phyloP scores from a whole-genome alignment of 2,797 vertebrate species.

The Hirundo rustica region DNA sequence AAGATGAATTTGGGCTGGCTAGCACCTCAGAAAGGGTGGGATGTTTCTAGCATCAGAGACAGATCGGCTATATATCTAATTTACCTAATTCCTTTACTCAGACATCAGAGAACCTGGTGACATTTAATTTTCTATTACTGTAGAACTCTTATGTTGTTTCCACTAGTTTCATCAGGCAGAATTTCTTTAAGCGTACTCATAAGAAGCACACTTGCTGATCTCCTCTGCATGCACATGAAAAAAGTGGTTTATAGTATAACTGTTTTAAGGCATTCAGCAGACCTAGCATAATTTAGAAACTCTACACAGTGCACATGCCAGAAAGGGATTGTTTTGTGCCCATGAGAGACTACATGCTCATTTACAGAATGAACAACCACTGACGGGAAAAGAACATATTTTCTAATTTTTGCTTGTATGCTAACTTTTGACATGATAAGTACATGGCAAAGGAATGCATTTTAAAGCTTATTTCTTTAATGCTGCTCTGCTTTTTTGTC shows the following conservation, averaged over 20 bases:
- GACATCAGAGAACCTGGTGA: not conserved
- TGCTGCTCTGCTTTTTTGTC: not conserved
- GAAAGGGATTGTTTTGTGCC: slow-evolving; percentile 4
- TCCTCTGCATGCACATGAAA: not conserved
- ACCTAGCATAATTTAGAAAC: not conserved
- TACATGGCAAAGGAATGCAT: not conserved
- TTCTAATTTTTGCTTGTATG: slow-evolving; percentile 35
- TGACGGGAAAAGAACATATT: not conserved
- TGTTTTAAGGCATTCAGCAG: not conserved
- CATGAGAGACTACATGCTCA: not conserved
- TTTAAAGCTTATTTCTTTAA: slow-evolving; percentile 1
- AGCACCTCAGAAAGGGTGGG: not conserved
- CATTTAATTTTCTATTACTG: not conserved
- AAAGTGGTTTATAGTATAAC: not conserved
- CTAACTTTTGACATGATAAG: not conserved
- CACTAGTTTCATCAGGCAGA: not conserved
- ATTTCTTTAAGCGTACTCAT: not conserved
- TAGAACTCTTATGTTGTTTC: not conserved
- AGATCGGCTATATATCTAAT: not conserved
- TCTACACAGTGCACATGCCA: not conserved
- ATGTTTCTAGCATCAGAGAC: not conserved
- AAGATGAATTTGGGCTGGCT: not conserved
- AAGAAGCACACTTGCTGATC: not conserved
- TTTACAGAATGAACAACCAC: slow-evolving; percentile 17
- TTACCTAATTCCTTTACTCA: not conserved